Evolutionary conservation across 2,113 vertebrate genomes (phyloP), one percentile per base, ranked within the genome.

Genomic region (Corythornis vintsioides): DNA sequence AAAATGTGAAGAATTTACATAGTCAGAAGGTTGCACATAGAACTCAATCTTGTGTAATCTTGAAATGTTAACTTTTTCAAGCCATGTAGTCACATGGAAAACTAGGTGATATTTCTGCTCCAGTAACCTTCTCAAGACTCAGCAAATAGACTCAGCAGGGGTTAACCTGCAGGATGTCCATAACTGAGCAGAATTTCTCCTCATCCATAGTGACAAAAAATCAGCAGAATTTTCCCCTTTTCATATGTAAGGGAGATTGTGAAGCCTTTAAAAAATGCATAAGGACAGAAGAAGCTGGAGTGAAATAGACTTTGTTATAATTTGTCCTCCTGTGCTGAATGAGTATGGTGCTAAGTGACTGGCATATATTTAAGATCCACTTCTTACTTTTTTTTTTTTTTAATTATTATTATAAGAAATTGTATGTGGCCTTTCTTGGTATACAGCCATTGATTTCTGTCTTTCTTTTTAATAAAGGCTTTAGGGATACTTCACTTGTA

Each of bases 61-160:
- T 79, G 59, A 83, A 96, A 93, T 77, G 67, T 83, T 94, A 89
- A 93, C 92, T 89, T 96, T 95, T 91, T 89, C 87, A 79, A 93
- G 64, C 50, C 52, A 26, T 77, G 71, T 74, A 90, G 79, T 91
- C 71, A 76, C 67, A 67, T 61, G 65, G 67, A 90, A 80, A 26
- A 61, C 24, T 45, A 76, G 66, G 79, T 88, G 72, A 94, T 93
- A 74, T 93, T 96, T 94, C 94, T 89, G 59, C 83, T 91, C 80
- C 88, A 88, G 43, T 92, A 92, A 73, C 72, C 84, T 88, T 92
- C 60, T 95, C 66, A 87, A 96, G 82, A 79, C 55, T 91, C 91
- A 88, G 80, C 88, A 92, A 86, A 96, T 74, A 94, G 65, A 86
- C 70, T 78, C 53, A 0, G 84, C 72, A 64, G 92, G 84, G 77